These are phyloP conservation scores for Platycheirus albimanus DNA, from an alignment of 2,888 invertebrate species.

Conservation along the genomic window DNA sequence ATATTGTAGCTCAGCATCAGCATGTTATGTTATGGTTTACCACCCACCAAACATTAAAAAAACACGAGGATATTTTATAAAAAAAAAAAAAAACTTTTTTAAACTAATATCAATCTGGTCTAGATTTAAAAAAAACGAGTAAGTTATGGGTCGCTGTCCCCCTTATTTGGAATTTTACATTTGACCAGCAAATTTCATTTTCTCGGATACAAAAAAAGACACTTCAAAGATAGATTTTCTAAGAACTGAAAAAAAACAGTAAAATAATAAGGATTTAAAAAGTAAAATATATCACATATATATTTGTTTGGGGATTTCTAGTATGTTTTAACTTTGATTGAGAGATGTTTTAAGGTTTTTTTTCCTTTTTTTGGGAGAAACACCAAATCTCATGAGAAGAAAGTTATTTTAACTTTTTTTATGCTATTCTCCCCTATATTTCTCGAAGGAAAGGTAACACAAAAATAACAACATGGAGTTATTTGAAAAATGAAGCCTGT, in stretches of 20 bases:
- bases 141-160: too few relatives aligned
- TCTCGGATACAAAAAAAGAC: not conserved
- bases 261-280: conserved; percentile 2
- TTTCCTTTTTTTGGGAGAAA: not conserved
- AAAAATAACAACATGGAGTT: not conserved
- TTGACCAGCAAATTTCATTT: not conserved
- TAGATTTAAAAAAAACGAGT: too few relatives aligned
- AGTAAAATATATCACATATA: not conserved
- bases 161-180: conserved; percentile 4
- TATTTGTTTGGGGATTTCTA: not conserved
- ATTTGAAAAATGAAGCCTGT: not conserved
- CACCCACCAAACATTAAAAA: not conserved
- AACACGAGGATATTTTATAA: not conserved
- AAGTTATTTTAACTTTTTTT: not conserved
- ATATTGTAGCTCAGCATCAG: not conserved
- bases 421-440: not conserved
- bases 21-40: not conserved
- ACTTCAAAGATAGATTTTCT: not conserved
- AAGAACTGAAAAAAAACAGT: not conserved
- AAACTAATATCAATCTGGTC: too few relatives aligned
- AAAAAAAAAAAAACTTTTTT: too few relatives aligned
- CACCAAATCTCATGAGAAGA: not conserved
- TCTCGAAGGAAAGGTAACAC: not conserved
- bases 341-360: conserved; percentile 27
- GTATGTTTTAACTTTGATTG: conserved; percentile 31